A percentile compares a stretch with the other conserved stretches of the same genome.
Evolutionary conservation across 2,888 invertebrate genomes (phyloP).

Genomic region (Phaonia tiefii): DNA sequence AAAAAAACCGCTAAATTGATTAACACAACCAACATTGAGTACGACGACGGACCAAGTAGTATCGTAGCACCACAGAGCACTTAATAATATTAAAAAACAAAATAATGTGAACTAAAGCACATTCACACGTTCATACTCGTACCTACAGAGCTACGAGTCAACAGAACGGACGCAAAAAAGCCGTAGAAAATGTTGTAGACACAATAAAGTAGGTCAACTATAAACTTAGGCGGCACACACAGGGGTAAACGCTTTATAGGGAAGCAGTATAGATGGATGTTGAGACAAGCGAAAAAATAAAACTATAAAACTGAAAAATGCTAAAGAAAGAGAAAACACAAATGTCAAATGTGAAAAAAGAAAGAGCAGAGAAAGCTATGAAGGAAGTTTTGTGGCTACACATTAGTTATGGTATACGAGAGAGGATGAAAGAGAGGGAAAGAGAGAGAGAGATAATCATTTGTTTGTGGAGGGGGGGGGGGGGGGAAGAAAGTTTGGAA

Average conservation of each 20-base stretch:
- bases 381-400: no score
- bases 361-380: conserved; percentile 1
- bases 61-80: conserved; percentile 35
- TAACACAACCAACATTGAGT: conserved; percentile 48
- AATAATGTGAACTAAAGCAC: conserved; percentile 27
- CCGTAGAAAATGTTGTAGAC: conserved; percentile 33
- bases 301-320: conserved; percentile 18
- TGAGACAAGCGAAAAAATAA: conserved; percentile 6
- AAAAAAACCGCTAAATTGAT: conserved; percentile 59
- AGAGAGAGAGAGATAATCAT: no score
- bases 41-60: conserved; percentile 16
- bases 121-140: neutral
- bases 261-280: conserved; percentile 44
- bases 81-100: conserved; percentile 60
- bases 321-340: conserved; percentile 4
- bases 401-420: neutral
- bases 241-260: conserved; percentile 55
- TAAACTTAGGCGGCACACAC: conserved; percentile 45
- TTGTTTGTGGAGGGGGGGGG: no score
- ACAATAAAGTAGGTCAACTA: conserved; percentile 57
- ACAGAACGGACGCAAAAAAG: conserved; percentile 45
- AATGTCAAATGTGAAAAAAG: conserved; percentile 13
- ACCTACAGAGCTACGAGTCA: conserved; percentile 12
- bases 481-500: no score
- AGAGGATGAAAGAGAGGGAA: neutral